These are phyloP conservation scores for Pyralis farinalis DNA, from an alignment of 2,888 invertebrate species.

Conservation along the genomic window DNA sequence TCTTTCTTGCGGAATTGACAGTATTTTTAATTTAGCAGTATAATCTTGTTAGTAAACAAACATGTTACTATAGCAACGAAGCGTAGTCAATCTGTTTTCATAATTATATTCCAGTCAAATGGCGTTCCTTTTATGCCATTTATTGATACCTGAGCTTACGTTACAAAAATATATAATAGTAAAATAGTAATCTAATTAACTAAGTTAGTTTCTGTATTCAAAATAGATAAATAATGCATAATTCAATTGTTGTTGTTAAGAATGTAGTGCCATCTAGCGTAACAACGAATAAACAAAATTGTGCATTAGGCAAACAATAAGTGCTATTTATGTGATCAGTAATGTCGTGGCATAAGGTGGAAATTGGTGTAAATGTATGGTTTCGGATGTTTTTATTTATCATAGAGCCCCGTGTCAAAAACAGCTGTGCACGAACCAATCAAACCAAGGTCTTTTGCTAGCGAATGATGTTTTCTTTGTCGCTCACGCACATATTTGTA, in stretches of 20 bases:
- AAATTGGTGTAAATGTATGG: background rate
- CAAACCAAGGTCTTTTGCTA: slow-evolving; percentile 33
- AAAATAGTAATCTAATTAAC: background rate
- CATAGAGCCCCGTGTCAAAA: slow-evolving; percentile 54
- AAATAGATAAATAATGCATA: too few relatives aligned
- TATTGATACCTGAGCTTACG: background rate
- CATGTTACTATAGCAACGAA: slow-evolving; percentile 49
- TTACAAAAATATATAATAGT: background rate
- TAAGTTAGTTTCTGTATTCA: too few relatives aligned
- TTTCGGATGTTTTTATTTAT: slow-evolving; percentile 5
- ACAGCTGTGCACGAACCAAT: slow-evolving; percentile 73
- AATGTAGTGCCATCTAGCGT: slow-evolving; percentile 52
- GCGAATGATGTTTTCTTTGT: slow-evolving; percentile 53
- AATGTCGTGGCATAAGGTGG: background rate
- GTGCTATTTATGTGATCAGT: background rate
- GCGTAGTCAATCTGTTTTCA: slow-evolving; percentile 21
- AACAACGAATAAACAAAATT: slow-evolving; percentile 8
- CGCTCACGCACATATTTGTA: slow-evolving; percentile 39
- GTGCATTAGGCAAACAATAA: slow-evolving; percentile 11
- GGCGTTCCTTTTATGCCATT: background rate
- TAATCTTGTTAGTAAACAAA: slow-evolving; percentile 29
- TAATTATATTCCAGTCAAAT: slow-evolving; percentile 11
- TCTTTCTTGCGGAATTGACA: too few relatives aligned
- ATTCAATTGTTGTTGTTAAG: slow-evolving; percentile 42
- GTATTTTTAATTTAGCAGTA: slow-evolving; percentile 22